phyloP scores from a whole-genome alignment of 2,113 vertebrate genomes.

The Petroica traversi region DNA sequence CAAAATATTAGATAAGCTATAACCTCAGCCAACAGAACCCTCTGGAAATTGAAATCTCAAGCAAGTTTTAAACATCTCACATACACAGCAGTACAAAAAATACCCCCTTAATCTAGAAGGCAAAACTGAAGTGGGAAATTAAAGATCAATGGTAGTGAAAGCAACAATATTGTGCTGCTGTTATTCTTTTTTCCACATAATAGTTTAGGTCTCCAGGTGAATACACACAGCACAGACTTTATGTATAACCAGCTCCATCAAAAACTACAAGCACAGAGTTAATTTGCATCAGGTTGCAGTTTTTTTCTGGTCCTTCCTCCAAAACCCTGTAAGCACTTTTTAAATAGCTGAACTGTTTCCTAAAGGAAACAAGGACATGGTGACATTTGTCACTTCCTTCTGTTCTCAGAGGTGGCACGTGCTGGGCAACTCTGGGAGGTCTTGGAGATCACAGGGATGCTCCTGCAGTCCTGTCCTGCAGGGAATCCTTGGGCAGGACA shows the following conservation, averaged over 20 bases:
- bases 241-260: neutral
- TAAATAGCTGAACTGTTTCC: neutral
- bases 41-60: slow-evolving; percentile 19
- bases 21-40: neutral
- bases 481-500: neutral
- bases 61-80: slow-evolving; percentile 2
- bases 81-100: neutral
- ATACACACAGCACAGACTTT: neutral
- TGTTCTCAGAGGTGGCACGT: neutral
- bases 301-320: neutral
- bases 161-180: neutral
- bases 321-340: neutral
- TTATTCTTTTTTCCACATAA: neutral
- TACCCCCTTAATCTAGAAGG: neutral
- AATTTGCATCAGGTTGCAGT: neutral
- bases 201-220: neutral
- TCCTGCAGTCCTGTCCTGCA: neutral
- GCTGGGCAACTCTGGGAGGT: too few relatives aligned
- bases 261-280: neutral
- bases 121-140: slow-evolving; percentile 7
- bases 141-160: slow-evolving; percentile 1
- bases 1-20: slow-evolving; percentile 2
- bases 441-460: neutral
- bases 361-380: neutral
- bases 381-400: neutral